These are phyloP conservation scores for Lysandra coridon DNA, from an alignment of 2,888 invertebrate genomes.

Conservation along the genomic window DNA sequence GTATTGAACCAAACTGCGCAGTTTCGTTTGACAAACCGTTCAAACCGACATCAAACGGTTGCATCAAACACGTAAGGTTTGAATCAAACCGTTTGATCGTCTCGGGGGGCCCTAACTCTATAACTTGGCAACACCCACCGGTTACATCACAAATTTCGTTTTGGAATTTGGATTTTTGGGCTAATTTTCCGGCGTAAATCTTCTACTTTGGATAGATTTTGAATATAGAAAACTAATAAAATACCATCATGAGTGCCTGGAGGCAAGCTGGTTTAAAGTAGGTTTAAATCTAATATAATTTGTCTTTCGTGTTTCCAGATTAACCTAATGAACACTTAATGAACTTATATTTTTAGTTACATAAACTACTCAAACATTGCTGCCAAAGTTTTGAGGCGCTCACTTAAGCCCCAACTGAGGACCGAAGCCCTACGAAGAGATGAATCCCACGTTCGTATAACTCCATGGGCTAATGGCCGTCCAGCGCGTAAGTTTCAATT, in stretches of 20 bases:
- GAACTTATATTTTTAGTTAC: constrained; percentile 83
- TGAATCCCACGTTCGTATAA: constrained; percentile 88
- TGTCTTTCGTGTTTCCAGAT: neutral
- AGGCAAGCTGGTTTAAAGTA: constrained; percentile 92
- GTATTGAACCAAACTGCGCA: too few species aligned
- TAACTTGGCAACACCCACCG: constrained; percentile 32
- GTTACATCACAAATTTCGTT: constrained; percentile 53
- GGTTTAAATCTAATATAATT: constrained; percentile 52
- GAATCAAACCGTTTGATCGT: too few species aligned
- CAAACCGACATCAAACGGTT: too few species aligned
- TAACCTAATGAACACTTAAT: neutral
- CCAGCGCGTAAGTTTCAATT: constrained; percentile 85
- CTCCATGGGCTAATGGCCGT: constrained; percentile 94
- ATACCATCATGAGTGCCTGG: constrained; percentile 87
- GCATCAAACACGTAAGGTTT: too few species aligned
- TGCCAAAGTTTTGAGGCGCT: constrained; percentile 88
- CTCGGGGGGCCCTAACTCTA: too few species aligned
- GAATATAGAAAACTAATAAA: neutral
- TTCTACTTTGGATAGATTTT: constrained; percentile 41
- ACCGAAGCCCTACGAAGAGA: constrained; percentile 88
- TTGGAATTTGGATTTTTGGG: constrained; percentile 43
- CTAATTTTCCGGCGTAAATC: constrained; percentile 37
- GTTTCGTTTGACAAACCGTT: too few species aligned
- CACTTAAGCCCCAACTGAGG: constrained; percentile 88
- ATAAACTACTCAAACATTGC: constrained; percentile 98